Percentiles rank a stretch among this genome's conserved stretches.
phyloP scores from a whole-genome alignment of 2,888 invertebrate species.

The Tethea ocularis region DNA sequence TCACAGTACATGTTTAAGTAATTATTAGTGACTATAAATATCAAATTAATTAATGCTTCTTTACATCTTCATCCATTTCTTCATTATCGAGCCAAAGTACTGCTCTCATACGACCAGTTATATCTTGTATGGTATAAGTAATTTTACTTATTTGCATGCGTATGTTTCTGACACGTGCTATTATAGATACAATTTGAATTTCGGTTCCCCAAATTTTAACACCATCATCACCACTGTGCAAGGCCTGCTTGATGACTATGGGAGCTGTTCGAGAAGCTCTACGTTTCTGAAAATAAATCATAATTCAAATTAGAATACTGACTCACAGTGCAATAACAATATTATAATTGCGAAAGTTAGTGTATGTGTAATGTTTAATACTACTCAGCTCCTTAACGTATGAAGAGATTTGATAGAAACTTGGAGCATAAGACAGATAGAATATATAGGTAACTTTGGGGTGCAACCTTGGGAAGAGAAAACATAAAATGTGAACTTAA shows the following conservation, averaged over 20 bases:
- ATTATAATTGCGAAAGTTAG: too few relatives aligned
- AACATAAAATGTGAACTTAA: too few relatives aligned
- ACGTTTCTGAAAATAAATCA: slow-evolving; percentile 62
- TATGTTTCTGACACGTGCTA: slow-evolving; percentile 72
- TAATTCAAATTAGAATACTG: neutral
- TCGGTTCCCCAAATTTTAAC: slow-evolving; percentile 80
- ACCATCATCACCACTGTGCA: slow-evolving; percentile 76
- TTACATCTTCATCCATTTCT: slow-evolving; percentile 77
- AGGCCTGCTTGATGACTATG: slow-evolving; percentile 75
- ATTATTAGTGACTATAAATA: neutral
- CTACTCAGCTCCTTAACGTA: too few relatives aligned
- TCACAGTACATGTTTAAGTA: neutral
- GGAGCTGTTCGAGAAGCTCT: slow-evolving; percentile 78
- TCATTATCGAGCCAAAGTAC: slow-evolving; percentile 79
- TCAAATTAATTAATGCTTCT: neutral
- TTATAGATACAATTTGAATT: slow-evolving; percentile 73
- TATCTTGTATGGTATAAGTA: slow-evolving; percentile 79
- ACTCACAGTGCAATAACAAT: too few relatives aligned
- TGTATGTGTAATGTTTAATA: too few relatives aligned
- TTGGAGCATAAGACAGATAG: too few relatives aligned
- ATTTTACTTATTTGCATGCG: slow-evolving; percentile 79
- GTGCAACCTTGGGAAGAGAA: too few relatives aligned
- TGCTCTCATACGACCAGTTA: slow-evolving; percentile 78
- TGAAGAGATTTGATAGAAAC: too few relatives aligned
- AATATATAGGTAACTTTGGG: too few relatives aligned